These are phyloP conservation scores for Acipenser transmontanus DNA, from an alignment of 2,797 vertebrate genomes.

Conservation along the genomic window DNA sequence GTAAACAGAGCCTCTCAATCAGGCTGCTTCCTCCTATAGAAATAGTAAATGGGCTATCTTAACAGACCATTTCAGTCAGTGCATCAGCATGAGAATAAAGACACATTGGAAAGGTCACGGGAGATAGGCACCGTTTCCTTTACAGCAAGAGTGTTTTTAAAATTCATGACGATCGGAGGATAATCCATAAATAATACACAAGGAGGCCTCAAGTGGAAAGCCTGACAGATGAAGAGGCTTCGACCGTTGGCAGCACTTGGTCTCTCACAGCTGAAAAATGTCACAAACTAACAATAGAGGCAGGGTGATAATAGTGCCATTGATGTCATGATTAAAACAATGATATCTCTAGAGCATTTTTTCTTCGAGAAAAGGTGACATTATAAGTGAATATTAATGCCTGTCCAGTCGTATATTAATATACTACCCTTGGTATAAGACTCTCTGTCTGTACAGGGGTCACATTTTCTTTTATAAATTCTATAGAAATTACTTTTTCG, in stretches of 20 bases:
- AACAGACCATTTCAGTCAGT: slow-evolving; percentile 30
- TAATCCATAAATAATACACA: slow-evolving; percentile 48
- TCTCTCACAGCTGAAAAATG: slow-evolving; percentile 55
- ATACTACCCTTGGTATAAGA: too few species aligned
- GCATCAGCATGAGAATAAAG: slow-evolving; percentile 51
- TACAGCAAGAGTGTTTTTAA: slow-evolving; percentile 31
- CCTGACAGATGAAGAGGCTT: slow-evolving; percentile 37
- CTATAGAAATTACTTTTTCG: too few species aligned
- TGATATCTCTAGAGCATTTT: slow-evolving; percentile 52
- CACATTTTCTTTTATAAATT: too few species aligned
- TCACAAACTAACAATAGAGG: slow-evolving; percentile 31
- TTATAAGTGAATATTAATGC: slow-evolving; percentile 53
- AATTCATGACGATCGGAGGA: slow-evolving; percentile 28
- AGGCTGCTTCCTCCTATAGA: slow-evolving; percentile 22
- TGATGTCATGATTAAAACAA: slow-evolving; percentile 67
- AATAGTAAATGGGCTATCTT: slow-evolving; percentile 25
- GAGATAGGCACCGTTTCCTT: slow-evolving; percentile 39
- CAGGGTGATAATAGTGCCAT: slow-evolving; percentile 49
- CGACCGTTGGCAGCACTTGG: slow-evolving; percentile 29
- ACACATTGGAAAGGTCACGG: slow-evolving; percentile 45
- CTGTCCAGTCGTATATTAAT: background rate
- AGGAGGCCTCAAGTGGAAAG: slow-evolving; percentile 17
- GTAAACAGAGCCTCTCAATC: slow-evolving; percentile 24
- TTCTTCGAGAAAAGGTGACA: slow-evolving; percentile 45
- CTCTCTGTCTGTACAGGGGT: too few species aligned